These are phyloP conservation scores for Bombus turneri DNA, from an alignment of 1,140 invertebrate species.

Conservation along the genomic window DNA sequence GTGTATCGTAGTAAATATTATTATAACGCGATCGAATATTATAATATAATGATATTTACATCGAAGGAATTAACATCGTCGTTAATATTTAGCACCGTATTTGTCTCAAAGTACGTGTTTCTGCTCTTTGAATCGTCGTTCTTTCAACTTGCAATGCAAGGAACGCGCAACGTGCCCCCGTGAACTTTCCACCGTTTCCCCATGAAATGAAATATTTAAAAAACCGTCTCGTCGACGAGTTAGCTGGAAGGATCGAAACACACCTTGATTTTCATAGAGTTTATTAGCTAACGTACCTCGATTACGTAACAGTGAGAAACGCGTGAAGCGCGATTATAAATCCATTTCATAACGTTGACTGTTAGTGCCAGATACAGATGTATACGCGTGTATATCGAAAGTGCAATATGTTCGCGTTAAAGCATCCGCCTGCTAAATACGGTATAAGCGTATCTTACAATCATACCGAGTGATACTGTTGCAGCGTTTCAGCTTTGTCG, in stretches of 20 bases:
- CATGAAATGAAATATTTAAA: background rate
- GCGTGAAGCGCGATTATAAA: constrained; percentile 55
- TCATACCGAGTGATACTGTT: constrained; percentile 41
- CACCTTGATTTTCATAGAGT: background rate
- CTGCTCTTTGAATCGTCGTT: too few relatives aligned
- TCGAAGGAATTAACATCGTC: too few relatives aligned
- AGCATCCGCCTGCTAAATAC: constrained; percentile 47
- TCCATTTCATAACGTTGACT: constrained; percentile 51
- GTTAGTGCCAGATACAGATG: constrained; percentile 29
- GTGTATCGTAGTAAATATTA: too few relatives aligned
- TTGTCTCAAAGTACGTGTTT: too few relatives aligned
- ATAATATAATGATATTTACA: too few relatives aligned
- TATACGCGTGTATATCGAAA: constrained; percentile 19
- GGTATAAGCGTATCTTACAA: constrained; percentile 58
- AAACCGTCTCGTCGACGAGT: background rate
- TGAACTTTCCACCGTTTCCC: too few relatives aligned
- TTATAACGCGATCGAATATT: too few relatives aligned
- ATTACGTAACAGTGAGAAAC: constrained; percentile 41
- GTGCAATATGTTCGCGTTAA: constrained; percentile 51
- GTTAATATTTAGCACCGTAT: too few relatives aligned
- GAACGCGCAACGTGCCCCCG: too few relatives aligned
- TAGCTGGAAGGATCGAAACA: background rate
- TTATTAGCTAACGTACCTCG: background rate
- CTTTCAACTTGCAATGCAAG: too few relatives aligned
- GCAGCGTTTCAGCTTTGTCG: constrained; percentile 50